Evolutionary conservation across 1,140 invertebrate genomes (phyloP).

Genomic region (Pseudomyrmex sp.): DNA sequence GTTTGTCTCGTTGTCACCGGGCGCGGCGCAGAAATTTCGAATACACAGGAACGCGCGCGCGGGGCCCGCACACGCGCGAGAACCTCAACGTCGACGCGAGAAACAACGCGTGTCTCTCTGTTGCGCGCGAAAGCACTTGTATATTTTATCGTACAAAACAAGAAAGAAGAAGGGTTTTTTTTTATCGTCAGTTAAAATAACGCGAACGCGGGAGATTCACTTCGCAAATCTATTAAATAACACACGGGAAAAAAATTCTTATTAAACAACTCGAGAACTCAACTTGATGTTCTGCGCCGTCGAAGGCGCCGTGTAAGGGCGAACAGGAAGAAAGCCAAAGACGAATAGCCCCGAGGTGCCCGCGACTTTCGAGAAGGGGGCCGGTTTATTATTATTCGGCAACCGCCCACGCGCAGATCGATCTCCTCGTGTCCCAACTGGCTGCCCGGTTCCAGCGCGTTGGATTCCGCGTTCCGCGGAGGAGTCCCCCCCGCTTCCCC

Average conservation of each 20-base stretch:
- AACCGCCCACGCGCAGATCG: slow-evolving; percentile 77
- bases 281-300: background rate
- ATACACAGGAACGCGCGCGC: background rate
- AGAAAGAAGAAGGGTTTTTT: background rate
- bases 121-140: too few relatives aligned
- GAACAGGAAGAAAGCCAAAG: slow-evolving; percentile 65
- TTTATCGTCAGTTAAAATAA: background rate
- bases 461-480: slow-evolving; percentile 69
- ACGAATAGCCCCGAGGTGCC: slow-evolving; percentile 52
- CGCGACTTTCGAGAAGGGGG: slow-evolving; percentile 59
- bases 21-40: slow-evolving; percentile 24
- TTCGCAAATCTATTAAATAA: background rate
- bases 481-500: slow-evolving; percentile 36
- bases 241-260: background rate
- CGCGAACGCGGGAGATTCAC: too few relatives aligned
- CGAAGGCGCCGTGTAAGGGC: slow-evolving; percentile 18
- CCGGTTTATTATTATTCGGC: slow-evolving; percentile 79
- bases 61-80: slow-evolving; percentile 33
- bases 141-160: too few relatives aligned
- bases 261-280: background rate
- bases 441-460: slow-evolving; percentile 56
- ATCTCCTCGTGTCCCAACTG: slow-evolving; percentile 66
- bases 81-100: background rate
- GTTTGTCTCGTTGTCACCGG: slow-evolving; percentile 78
- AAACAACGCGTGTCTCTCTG: background rate